A percentile compares a stretch with the other conserved stretches of the same genome.
phyloP scores from a whole-genome alignment of 1,140 invertebrate genomes.

The Ladona fulva region DNA sequence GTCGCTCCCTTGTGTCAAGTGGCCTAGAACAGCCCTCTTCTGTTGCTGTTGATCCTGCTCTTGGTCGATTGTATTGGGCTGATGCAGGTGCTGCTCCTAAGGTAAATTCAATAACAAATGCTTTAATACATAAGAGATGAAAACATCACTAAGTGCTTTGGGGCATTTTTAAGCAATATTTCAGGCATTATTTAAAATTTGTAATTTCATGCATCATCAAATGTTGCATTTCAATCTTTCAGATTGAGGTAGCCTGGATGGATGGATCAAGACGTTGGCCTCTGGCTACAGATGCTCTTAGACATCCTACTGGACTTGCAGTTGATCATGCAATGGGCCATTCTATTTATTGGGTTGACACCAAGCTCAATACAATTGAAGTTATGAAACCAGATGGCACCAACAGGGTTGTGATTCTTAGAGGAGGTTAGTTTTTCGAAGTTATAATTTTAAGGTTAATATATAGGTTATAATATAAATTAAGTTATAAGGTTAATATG shows the following conservation, averaged over 20 bases:
- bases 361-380: slow-evolving; percentile 88
- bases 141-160: neutral
- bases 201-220: no score
- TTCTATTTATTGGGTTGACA: slow-evolving; percentile 90
- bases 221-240: slow-evolving; percentile 16
- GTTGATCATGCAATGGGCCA: slow-evolving; percentile 87
- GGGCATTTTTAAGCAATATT: neutral
- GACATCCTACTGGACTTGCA: slow-evolving; percentile 69
- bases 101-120: slow-evolving; percentile 12
- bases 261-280: slow-evolving; percentile 78
- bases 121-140: neutral
- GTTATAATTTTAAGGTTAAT: slow-evolving; percentile 11
- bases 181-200: no score
- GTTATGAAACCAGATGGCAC: slow-evolving; percentile 75
- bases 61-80: slow-evolving; percentile 81
- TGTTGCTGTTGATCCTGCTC: slow-evolving; percentile 76
- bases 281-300: slow-evolving; percentile 67
- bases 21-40: slow-evolving; percentile 74
- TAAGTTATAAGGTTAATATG: no score
- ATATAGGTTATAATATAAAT: no score
- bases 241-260: slow-evolving; percentile 88
- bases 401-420: slow-evolving; percentile 61
- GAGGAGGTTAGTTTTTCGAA: slow-evolving; percentile 40
- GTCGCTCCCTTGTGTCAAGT: slow-evolving; percentile 53
- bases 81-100: slow-evolving; percentile 74